Evolutionary conservation across 2,113 vertebrate genomes (phyloP).

Genomic region (Tupaia tana): DNA sequence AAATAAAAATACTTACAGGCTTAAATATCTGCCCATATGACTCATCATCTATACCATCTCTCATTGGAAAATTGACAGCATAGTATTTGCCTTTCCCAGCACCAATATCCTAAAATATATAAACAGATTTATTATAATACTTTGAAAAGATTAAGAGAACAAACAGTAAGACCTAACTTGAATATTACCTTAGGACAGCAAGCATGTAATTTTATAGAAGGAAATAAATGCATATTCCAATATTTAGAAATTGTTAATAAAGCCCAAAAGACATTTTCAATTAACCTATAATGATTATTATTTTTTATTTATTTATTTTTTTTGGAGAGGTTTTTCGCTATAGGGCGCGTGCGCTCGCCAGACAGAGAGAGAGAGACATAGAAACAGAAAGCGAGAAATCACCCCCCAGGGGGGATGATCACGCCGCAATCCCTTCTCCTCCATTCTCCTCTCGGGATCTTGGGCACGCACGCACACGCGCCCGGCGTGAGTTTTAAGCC

Average conservation of each 20-base stretch:
- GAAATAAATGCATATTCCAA: not conserved
- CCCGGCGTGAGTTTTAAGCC: no score
- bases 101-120: constrained; percentile 90
- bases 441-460: no score
- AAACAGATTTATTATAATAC: not conserved
- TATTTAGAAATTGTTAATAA: not conserved
- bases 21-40: constrained; percentile 92
- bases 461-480: no score
- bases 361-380: no score
- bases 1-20: constrained; percentile 85
- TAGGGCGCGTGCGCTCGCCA: no score
- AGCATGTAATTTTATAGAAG: not conserved
- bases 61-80: constrained; percentile 92
- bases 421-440: no score
- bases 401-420: no score
- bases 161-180: constrained; percentile 2
- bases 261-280: not conserved
- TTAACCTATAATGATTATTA: not conserved
- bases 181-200: not conserved
- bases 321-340: no score
- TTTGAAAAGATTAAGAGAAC: not conserved
- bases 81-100: constrained; percentile 95
- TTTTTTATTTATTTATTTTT: no score
- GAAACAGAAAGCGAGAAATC: no score
- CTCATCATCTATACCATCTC: constrained; percentile 92